Evolutionary conservation across 1,140 invertebrate species (phyloP), one percentile per base, ranked within the genome.

Genomic region (Rhizoglyphus robini): DNA sequence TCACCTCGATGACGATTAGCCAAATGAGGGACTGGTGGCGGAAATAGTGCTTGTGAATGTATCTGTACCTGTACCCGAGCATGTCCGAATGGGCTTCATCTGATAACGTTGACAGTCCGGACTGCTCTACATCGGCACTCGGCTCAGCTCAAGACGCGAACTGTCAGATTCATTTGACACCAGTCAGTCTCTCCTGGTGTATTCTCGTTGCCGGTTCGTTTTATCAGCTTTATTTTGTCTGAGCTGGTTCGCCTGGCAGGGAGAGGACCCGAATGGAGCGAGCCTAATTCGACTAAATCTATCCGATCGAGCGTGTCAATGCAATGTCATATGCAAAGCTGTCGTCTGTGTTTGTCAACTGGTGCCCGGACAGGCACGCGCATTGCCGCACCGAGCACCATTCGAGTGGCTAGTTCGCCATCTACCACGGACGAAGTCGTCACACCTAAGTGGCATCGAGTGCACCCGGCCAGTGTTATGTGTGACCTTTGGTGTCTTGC

Each of bases 1-100:
- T 54, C 51, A 54, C 23, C 51, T 11, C 51, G 51, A 54, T 54
- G 8, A 54, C 51, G 51, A 54, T 54, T 54, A 54, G 51, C 51
- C 20, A 11, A 54, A 54, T 54, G 51, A 54, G 8, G 23, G 20
- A 54, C 8, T 54, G 20, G 8, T 11, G 51, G 20, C 51, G 51
- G 51, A 54, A 54, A 54, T 60, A 32, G 32, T 60, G 2, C 3
- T 5, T 27, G 3, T 59, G 3, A 32, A 18, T 59, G 27, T 59
- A 30, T 58, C 25, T 58, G 54, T 58, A 30, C 18, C 8, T 59
- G 57, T 51, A 23, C 25, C 11, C 27, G 49, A 13, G 49, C 5
- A 51, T 51, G 49, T 51, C 18, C 25, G 49, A 11, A 31, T 59
- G n/a, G 36, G 30, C 36, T 51, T 51, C 48, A 4, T 51, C 2